Conservation (phyloP, 1,140 invertebrate genomes). For the Drosophila sulfurigaster region DNA sequence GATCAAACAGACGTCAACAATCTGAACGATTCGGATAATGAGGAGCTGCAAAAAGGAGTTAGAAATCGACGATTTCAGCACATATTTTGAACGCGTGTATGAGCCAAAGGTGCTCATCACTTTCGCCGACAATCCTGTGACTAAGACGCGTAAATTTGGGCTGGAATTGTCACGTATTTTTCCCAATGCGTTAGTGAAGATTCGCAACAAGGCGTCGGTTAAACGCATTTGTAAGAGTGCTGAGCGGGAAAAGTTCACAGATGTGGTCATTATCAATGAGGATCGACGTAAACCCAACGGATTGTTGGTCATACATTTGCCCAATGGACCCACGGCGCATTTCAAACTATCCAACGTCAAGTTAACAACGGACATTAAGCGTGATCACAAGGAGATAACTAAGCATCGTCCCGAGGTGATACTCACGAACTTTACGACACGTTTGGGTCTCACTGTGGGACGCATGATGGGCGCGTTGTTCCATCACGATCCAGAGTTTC, state of each 20-base stretch:
- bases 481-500: conserved; percentile 98
- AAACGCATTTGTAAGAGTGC: conserved; percentile 96
- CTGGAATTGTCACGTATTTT: conserved; percentile 95
- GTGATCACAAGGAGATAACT: conserved; percentile 92
- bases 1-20: conserved; percentile 95
- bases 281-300: conserved; percentile 96
- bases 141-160: conserved; percentile 96
- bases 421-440: conserved; percentile 97
- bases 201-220: conserved; percentile 93
- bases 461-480: conserved; percentile 98
- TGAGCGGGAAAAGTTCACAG: conserved; percentile 92
- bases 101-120: conserved; percentile 98
- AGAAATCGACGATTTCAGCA: conserved; percentile 94
- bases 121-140: conserved; percentile 95
- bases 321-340: conserved; percentile 97
- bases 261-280: conserved; percentile 97
- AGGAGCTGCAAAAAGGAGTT: conserved; percentile 92
- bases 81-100: conserved; percentile 94
- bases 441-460: conserved; percentile 94
- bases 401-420: conserved; percentile 97
- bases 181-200: conserved; percentile 93
- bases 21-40: conserved; percentile 92
- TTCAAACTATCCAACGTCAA: conserved; percentile 93
- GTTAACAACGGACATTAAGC: conserved; percentile 92
- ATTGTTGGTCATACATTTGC: conserved; percentile 96